phyloP scores from a whole-genome alignment of 2,888 invertebrate genomes.

The Agonopterix subpropinquella region DNA sequence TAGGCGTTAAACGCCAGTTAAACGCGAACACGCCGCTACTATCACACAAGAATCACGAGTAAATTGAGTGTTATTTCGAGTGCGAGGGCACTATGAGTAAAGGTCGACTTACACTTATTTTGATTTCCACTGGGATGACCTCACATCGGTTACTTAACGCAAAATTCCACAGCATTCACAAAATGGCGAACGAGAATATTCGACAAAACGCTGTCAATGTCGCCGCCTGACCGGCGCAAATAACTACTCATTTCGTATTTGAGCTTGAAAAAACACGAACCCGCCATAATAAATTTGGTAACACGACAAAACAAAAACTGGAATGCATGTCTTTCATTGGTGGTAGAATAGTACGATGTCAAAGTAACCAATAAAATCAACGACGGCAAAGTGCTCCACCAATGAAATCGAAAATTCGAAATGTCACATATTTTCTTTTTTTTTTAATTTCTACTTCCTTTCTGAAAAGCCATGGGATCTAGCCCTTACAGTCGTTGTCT shows the following conservation, averaged over 20 bases:
- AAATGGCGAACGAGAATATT: conserved; percentile 70
- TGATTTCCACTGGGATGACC: conserved; percentile 29
- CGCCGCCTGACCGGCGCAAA: conserved; percentile 67
- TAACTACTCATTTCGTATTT: conserved; percentile 69
- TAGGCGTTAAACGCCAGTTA: conserved; percentile 20
- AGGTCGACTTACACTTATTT: conserved; percentile 49
- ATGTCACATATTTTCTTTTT: too few species aligned
- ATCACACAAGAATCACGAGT: conserved; percentile 37
- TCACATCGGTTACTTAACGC: conserved; percentile 57
- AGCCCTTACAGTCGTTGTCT: too few species aligned
- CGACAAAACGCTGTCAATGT: conserved; percentile 70
- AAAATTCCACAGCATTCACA: conserved; percentile 61
- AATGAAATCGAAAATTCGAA: too few species aligned
- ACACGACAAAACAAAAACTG: too few species aligned
- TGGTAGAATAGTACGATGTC: too few species aligned
- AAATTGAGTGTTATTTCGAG: conserved; percentile 29
- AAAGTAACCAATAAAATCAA: too few species aligned
- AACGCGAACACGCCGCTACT: conserved; percentile 19
- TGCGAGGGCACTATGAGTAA: conserved; percentile 27
- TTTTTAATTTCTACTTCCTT: too few species aligned
- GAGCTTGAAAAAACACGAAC: conserved; percentile 68
- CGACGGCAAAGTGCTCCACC: too few species aligned
- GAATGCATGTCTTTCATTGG: too few species aligned
- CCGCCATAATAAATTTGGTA: conserved; percentile 46
- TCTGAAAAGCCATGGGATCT: too few species aligned